Conservation (phyloP, 1,140 invertebrate species). For the Drosophila neocordata region DNA sequence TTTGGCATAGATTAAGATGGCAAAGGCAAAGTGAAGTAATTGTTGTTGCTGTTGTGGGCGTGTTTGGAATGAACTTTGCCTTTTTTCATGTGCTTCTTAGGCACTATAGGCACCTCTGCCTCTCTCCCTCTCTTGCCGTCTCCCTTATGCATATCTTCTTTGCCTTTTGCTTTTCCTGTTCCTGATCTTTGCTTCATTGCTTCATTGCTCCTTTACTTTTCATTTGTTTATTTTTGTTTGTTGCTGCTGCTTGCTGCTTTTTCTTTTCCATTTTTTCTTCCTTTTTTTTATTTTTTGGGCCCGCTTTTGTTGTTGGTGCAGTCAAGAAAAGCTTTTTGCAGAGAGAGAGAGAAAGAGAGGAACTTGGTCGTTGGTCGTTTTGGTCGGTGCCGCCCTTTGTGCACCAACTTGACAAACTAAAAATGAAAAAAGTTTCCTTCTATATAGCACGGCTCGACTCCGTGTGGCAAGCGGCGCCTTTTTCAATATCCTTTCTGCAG, state of each 20-base stretch:
- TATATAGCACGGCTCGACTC: conserved; percentile 31
- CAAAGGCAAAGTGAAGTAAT: conserved; percentile 13
- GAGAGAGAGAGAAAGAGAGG: conserved; percentile 1
- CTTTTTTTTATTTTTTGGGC: conserved; percentile 24
- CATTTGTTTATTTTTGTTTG: conserved; percentile 7
- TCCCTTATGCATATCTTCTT: not conserved
- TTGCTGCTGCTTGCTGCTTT: not conserved
- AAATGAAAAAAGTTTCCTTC: conserved; percentile 76
- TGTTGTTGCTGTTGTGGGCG: conserved; percentile 16
- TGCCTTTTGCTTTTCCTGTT: not conserved
- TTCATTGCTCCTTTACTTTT: conserved; percentile 26
- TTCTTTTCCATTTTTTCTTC: no score
- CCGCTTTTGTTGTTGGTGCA: conserved; percentile 58
- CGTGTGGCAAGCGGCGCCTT: conserved; percentile 72
- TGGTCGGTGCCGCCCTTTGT: conserved; percentile 63
- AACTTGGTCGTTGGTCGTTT: conserved; percentile 50
- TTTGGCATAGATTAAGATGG: conserved; percentile 12
- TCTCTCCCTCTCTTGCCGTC: not conserved
- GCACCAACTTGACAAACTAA: conserved; percentile 78
- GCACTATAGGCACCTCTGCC: not conserved
- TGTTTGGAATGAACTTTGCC: conserved; percentile 11
- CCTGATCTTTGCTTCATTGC: conserved; percentile 33
- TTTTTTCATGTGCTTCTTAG: conserved; percentile 3
- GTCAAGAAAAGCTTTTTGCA: conserved; percentile 59
- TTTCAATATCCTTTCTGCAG: conserved; percentile 68